Evolutionary conservation across 2,113 vertebrate species (phyloP), one percentile per base, ranked within the genome.

Genomic region (Octodon degus): DNA sequence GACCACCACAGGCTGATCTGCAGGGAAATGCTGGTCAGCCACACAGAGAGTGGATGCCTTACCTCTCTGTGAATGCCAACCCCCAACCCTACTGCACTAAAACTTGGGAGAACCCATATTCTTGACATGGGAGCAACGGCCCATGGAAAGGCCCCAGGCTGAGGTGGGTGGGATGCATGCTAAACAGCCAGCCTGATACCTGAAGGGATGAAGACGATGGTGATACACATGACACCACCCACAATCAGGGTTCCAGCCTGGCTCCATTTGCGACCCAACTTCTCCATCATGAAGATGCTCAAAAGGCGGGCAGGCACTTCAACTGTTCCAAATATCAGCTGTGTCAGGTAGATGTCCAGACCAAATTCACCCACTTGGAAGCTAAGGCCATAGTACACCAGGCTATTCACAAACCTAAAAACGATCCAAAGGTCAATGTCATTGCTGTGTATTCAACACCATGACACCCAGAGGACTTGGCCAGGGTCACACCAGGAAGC

Each of bases 331-430:
- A 99, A 99, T 10, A 99, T 98, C 8, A 99, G 98, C 97, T 99
- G 99, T 0, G 99, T 99, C 95, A 99, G 98, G 98, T 99, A 99
- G 98, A 99, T 99, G 97, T 99, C 98, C 98, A 99, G 90, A 34
- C 99, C 99, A 40, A 99, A 99, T 90, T 97, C 99, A 0, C 99
- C 99, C 67, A 99, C 99, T 0, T 99, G 99, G 87, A 99, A 96
- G 87, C 99, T 98, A 90, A 99, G 97, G 16, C 99, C 99, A 0
- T 99, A 99, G 97, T 99, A 99, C 37, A 98, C 98, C 94, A 99
- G 86, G 91, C 99, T 99, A 82, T 99, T 99, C 92, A 97, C 98
- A 98, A 99, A 99, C 99, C 99, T 99, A 79, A 55, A 70, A 97
- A 34, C 24, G 27, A 60, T 1, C 72, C 93, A 16, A 90, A 34